Evolutionary conservation across 2,888 invertebrate species (phyloP).

Genomic region (Ophion ellenae): DNA sequence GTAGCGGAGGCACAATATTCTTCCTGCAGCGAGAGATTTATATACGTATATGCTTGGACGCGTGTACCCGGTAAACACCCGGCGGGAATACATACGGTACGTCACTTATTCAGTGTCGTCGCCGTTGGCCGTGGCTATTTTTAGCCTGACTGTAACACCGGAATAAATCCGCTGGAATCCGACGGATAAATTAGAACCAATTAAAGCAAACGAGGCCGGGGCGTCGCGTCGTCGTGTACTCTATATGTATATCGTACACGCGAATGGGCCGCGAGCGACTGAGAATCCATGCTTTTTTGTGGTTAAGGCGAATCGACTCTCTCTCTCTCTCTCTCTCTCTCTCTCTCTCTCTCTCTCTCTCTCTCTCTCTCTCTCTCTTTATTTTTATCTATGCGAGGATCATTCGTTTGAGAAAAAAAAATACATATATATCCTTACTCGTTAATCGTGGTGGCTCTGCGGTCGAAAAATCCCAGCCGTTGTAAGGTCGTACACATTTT

Average conservation of each 20-base stretch:
- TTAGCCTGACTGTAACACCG: constrained; percentile 72
- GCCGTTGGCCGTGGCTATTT: constrained; percentile 72
- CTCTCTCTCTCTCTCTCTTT: not conserved
- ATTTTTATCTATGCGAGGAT: not conserved
- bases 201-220: constrained; percentile 74
- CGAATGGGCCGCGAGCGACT: not conserved
- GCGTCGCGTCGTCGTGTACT: constrained; percentile 56
- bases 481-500: not conserved
- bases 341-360: not conserved
- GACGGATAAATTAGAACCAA: constrained; percentile 79
- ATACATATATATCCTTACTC: not conserved
- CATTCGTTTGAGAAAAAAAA: not conserved
- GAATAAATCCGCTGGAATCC: constrained; percentile 79
- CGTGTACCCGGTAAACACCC: constrained; percentile 34
- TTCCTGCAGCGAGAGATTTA: constrained; percentile 45
- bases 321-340: not conserved
- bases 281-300: constrained; percentile 3
- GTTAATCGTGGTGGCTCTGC: not conserved
- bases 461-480: not conserved
- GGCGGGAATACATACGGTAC: constrained; percentile 51
- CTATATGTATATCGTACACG: constrained; percentile 26
- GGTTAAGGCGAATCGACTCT: not conserved
- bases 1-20: constrained; percentile 47
- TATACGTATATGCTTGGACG: constrained; percentile 20
- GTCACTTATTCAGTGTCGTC: constrained; percentile 68